Evolutionary conservation across 1,140 invertebrate genomes (phyloP), one percentile per base, ranked within the genome.

Genomic region (Papilio aristodemus): DNA sequence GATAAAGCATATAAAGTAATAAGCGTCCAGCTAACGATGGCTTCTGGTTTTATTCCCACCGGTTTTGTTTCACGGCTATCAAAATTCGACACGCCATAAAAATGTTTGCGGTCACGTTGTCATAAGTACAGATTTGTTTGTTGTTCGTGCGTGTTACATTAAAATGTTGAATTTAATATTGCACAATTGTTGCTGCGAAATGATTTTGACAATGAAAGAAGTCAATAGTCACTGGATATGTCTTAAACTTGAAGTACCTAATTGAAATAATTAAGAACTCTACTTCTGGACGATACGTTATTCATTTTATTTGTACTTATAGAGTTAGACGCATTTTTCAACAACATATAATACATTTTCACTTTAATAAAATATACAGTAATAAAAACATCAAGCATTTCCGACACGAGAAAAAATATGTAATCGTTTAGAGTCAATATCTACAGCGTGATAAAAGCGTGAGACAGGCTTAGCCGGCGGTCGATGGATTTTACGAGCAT

Each of bases 71-170:
- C 75, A 83, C 74, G 80, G 74, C 64, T 72, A 73, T 80, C 74
- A 69, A 57, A 63, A 84, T 85, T 85, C 32, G 83, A 78, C 67
- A 77, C 74, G 77, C 73, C 63, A 69, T 77, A 70, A 83, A 70
- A 75, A 73, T 74, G 68, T 80, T 80, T 76, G 76, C 73, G 69
- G 69, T 76, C 63, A 68, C 71, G 73, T 75, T 76, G 74, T 76
- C 66, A 71, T 73, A 71, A 71, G 69, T 69, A 75, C 60, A 62
- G 54, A 36, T 75, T 64, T 64, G 66, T 74, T 73, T 67, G 57
- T 71, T 70, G 38, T 77, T 75, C 79, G 77, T 81, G 73, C 76
- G 74, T 76, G 69, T 58, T 76, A 72, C 71, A 70, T 67, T 72
- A 62, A 68, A 39, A 43, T 50, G 36, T 68, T 32, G 63, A 68